Base-by-base conservation (phyloP, 2,888 invertebrate species). In the Drosophila dives region DNA sequence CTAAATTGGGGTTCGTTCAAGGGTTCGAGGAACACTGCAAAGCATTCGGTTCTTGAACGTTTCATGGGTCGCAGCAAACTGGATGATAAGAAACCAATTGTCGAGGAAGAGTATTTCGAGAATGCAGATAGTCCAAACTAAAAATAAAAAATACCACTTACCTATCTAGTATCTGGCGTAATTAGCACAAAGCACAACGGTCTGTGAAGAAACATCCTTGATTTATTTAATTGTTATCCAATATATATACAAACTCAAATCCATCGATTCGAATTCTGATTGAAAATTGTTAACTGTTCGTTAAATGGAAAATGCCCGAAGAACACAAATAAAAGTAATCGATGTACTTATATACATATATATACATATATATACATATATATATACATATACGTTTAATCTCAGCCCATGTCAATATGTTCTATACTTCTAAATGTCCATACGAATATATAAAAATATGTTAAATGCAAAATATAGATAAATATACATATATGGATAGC, bases 1-100 rank as follows among this genome's bases (percentile, higher is more conserved):
- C 93, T 94, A 54, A 94, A 94, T 87, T 95, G 95, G 95, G 95
- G 95, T 8, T 93, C 95, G 17, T 81, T 89, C 15, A 95, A 94
- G 29, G 89, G 93, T 81, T 63, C 92, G 17, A 69, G 72, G n/a
- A 64, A 56, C 3, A 45, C 38, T 7, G 40, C 53, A 7, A 92
- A 86, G 64, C 90, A 89, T 5, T 88, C 90, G 3, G 91, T 92
- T 11, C 88, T 92, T 34, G 90, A 92, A 59, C 87, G 92, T 42
- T 90, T 92, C 36, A 90, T 92, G 65, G 92, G 92, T 10, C 91
- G 92, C 65, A 92, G 65, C 40, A 86, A 91, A 60, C 62, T 73
- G 50, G 86, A 89, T 8, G 92, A 92, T 59, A 92, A 91, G 58
- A 92, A 91, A 34, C 90, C 92, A 10, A 92, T 92, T 61, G 91